phyloP scores from a whole-genome alignment of 2,888 invertebrate genomes.

The Eugnorisma glareosa region DNA sequence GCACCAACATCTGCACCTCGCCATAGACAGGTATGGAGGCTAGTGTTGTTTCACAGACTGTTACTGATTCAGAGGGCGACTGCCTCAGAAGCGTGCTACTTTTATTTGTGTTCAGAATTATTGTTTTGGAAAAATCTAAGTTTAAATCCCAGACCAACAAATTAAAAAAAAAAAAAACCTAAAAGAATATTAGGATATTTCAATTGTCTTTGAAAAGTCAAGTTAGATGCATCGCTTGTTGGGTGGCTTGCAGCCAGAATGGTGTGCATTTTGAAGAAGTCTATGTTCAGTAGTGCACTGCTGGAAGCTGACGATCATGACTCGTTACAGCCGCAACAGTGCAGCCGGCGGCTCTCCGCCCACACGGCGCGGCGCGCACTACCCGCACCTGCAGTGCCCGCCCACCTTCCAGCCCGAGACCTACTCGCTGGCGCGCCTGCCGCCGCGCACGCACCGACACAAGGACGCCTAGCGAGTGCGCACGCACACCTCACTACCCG shows the following conservation, averaged over 20 bases:
- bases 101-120: background rate
- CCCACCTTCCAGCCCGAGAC: constrained; percentile 96
- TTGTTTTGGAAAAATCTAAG: background rate
- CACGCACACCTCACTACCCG: too few species aligned
- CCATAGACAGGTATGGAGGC: constrained; percentile 19
- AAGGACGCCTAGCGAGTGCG: constrained; percentile 64
- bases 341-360: constrained; percentile 2
- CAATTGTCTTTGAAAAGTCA: background rate
- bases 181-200: too few species aligned
- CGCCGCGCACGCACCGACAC: constrained; percentile 45
- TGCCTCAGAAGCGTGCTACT: background rate
- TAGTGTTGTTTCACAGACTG: accelerated
- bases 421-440: constrained; percentile 91
- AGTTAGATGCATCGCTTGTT: background rate
- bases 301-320: background rate
- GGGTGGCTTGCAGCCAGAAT: background rate
- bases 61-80: background rate
- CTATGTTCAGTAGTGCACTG: background rate
- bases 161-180: too few species aligned
- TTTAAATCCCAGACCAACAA: background rate
- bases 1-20: constrained; percentile 30
- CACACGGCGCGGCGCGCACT: constrained; percentile 74
- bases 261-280: background rate
- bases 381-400: constrained; percentile 96
- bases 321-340: constrained; percentile 14